These are phyloP conservation scores for Spermophilus dauricus DNA, from an alignment of 2,113 vertebrate genomes.

Conservation along the genomic window DNA sequence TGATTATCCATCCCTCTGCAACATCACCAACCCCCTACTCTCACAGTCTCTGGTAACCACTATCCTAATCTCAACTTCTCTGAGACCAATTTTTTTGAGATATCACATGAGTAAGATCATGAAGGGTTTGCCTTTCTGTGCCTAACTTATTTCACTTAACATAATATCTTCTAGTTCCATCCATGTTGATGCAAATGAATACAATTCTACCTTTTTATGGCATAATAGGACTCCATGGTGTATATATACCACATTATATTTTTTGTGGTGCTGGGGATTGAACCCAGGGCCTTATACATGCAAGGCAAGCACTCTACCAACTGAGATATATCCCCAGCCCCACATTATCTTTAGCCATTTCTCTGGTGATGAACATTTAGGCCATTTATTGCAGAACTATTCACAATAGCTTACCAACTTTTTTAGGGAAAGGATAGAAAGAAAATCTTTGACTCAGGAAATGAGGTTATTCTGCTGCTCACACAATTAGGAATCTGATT, in stretches of 20 bases:
- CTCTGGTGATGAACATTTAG: not conserved
- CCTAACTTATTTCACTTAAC: not conserved
- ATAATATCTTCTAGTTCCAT: not conserved
- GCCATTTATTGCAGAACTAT: not conserved
- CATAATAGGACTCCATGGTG: not conserved
- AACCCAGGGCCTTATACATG: no score
- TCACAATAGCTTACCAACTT: not conserved
- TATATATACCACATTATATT: not conserved
- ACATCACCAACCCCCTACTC: no score
- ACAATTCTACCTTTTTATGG: not conserved
- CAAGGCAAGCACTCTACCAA: no score
- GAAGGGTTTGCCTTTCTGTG: not conserved
- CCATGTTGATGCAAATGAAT: not conserved
- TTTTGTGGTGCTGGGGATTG: no score
- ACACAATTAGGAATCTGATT: not conserved
- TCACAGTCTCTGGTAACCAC: not conserved
- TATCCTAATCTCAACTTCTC: not conserved
- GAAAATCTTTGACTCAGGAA: conserved; percentile 19
- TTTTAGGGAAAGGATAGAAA: conserved; percentile 49
- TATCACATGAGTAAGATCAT: not conserved
- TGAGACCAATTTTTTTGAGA: not conserved
- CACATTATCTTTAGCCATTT: not conserved
- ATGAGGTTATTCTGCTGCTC: not conserved
- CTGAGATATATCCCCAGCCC: no score
- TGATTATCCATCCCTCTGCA: not conserved